These are phyloP conservation scores for Sogatella furcifera DNA, from an alignment of 1,140 invertebrate genomes.

Conservation along the genomic window DNA sequence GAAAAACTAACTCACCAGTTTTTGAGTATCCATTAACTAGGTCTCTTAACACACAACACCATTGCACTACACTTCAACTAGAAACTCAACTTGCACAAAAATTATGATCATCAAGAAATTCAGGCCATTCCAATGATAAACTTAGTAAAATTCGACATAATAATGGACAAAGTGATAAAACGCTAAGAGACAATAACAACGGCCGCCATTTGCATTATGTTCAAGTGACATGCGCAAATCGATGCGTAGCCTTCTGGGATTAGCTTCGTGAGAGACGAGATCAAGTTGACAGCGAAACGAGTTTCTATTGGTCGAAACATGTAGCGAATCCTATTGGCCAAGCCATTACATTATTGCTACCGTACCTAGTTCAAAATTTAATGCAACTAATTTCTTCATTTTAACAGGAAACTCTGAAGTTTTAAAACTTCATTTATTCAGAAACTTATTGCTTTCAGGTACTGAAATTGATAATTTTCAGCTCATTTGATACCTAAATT, in stretches of 20 bases:
- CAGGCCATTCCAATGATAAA: constrained; percentile 18
- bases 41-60: background rate
- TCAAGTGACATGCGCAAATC: constrained; percentile 50
- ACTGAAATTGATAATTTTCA: too few relatives aligned
- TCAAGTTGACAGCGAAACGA: constrained; percentile 1
- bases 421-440: background rate
- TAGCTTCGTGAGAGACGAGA: constrained; percentile 9
- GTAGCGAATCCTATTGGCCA: constrained; percentile 4
- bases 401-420: constrained; percentile 18
- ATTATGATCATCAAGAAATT: too few relatives aligned
- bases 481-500: too few relatives aligned
- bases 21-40: constrained; percentile 1
- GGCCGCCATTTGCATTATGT: constrained; percentile 63
- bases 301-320: constrained; percentile 8
- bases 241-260: constrained; percentile 37
- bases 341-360: background rate
- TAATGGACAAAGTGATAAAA: constrained; percentile 37
- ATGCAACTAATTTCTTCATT: constrained; percentile 15
- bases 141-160: constrained; percentile 34
- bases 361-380: constrained; percentile 16
- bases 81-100: background rate
- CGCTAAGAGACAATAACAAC: constrained; percentile 63
- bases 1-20: background rate
- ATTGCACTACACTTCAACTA: background rate
- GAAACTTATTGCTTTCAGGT: too few relatives aligned